phyloP scores from a whole-genome alignment of 2,888 invertebrate species.

The Muscina levida region DNA sequence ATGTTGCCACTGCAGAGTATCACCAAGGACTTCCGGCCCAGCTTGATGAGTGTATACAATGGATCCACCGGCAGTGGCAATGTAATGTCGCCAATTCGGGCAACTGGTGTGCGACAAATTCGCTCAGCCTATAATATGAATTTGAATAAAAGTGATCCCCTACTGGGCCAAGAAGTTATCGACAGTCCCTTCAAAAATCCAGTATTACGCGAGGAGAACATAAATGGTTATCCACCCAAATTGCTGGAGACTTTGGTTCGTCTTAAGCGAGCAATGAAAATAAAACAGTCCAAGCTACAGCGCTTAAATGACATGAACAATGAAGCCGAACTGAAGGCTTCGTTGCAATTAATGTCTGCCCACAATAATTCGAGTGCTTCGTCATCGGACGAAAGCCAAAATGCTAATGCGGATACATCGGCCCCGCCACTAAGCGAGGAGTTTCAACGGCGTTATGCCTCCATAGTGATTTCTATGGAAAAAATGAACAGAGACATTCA shows the following conservation, averaged over 20 bases:
- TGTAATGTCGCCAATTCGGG: conserved; percentile 69
- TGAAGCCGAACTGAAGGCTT: conserved; percentile 91
- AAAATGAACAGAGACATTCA: conserved; percentile 94
- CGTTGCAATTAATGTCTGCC: conserved; percentile 64
- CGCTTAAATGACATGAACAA: conserved; percentile 92
- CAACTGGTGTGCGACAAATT: conserved; percentile 60
- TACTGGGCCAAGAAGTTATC: conserved; percentile 81
- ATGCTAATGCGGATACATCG: conserved; percentile 39
- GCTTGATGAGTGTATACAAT: conserved; percentile 76
- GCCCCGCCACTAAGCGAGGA: conserved; percentile 83
- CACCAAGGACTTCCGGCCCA: conserved; percentile 88
- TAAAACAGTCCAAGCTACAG: conserved; percentile 90
- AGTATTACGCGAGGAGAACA: conserved; percentile 77
- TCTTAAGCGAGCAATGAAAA: conserved; percentile 90
- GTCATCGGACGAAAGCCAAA: conserved; percentile 68
- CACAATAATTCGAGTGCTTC: conserved; percentile 69
- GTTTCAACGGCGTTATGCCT: conserved; percentile 95
- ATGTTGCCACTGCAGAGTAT: conserved; percentile 92
- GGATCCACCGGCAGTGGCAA: conserved; percentile 80
- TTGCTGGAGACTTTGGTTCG: conserved; percentile 92
- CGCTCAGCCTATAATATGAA: conserved; percentile 73
- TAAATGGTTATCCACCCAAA: conserved; percentile 91
- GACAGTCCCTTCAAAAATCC: conserved; percentile 80
- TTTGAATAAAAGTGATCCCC: conserved; percentile 85
- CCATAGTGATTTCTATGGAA: conserved; percentile 92